These are phyloP conservation scores for Eolophus roseicapilla DNA, from an alignment of 2,113 vertebrate genomes.

Conservation along the genomic window DNA sequence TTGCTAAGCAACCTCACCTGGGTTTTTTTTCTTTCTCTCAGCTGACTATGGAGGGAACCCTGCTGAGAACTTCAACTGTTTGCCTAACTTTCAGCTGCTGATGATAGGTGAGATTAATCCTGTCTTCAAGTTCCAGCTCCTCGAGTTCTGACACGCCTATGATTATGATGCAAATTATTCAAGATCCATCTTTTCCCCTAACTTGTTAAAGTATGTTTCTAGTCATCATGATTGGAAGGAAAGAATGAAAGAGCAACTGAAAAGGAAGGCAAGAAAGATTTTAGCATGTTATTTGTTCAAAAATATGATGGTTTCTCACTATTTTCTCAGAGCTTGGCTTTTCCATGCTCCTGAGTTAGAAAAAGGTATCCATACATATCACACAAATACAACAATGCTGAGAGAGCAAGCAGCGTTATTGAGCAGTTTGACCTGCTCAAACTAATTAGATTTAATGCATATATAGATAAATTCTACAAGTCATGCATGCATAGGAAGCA, in stretches of 20 bases:
- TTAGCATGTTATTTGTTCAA: not conserved
- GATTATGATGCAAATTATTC: not conserved
- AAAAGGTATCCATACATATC: not conserved
- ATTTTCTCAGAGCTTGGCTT: not conserved
- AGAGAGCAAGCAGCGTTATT: not conserved
- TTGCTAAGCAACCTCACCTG: slow-evolving; percentile 53
- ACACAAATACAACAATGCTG: not conserved
- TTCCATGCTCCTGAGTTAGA: not conserved
- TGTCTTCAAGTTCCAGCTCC: not conserved
- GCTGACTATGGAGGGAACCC: not conserved
- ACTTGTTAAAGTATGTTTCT: not conserved
- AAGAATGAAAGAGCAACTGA: not conserved
- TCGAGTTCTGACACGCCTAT: not conserved
- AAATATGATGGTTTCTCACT: not conserved
- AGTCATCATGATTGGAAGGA: not conserved
- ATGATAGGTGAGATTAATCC: not conserved
- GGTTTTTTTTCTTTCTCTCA: not conserved
- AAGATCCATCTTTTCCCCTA: not conserved
- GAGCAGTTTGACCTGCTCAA: not conserved
- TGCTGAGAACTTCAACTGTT: not conserved
- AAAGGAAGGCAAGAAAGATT: not conserved
- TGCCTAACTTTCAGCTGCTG: not conserved
- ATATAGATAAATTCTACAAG: not conserved
- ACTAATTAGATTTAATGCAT: not conserved
- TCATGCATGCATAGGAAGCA: rapidly evolving